Conservation (phyloP, 2,888 invertebrate genomes). For the Volucella zonaria region DNA sequence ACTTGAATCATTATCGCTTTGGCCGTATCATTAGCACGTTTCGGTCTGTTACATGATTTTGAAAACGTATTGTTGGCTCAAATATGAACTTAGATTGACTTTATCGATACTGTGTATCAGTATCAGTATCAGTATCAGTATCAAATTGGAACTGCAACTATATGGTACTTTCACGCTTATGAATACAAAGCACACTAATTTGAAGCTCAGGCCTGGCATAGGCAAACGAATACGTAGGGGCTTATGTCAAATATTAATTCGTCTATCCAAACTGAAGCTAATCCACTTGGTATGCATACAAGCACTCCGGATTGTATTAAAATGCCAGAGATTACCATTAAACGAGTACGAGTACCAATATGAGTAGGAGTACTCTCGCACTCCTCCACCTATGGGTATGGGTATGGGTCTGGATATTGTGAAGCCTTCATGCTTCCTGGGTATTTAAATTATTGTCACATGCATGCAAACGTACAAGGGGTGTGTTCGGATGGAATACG, state of each 20-base stretch:
- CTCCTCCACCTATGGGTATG: not conserved
- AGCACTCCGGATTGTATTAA: slow-evolving; percentile 30
- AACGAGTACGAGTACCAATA: too few relatives aligned
- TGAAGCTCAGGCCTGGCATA: too few relatives aligned
- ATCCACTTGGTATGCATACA: slow-evolving; percentile 51
- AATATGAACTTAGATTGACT: too few relatives aligned
- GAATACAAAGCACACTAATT: slow-evolving; percentile 45
- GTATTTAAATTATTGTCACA: slow-evolving; percentile 63
- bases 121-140: slow-evolving; percentile 15
- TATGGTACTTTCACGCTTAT: not conserved
- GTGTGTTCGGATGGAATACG: slow-evolving; percentile 21
- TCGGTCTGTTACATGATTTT: too few relatives aligned
- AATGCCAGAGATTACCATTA: slow-evolving; percentile 32
- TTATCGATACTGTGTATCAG: too few relatives aligned
- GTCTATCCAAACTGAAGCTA: slow-evolving; percentile 21
- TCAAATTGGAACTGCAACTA: slow-evolving; percentile 13
- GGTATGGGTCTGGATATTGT: slow-evolving; percentile 9
- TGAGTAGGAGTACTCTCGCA: too few relatives aligned
- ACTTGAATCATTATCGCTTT: too few relatives aligned
- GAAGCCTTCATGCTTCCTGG: slow-evolving; percentile 59
- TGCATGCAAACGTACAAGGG: slow-evolving; percentile 53
- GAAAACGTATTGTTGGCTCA: too few relatives aligned
- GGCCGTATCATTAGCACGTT: too few relatives aligned
- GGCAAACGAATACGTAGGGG: slow-evolving; percentile 21
- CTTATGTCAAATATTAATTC: slow-evolving; percentile 43